These are phyloP conservation scores for Paragorgia papillata DNA, from an alignment of 92 coral and sea anemone genomes.

Conservation along the genomic window DNA sequence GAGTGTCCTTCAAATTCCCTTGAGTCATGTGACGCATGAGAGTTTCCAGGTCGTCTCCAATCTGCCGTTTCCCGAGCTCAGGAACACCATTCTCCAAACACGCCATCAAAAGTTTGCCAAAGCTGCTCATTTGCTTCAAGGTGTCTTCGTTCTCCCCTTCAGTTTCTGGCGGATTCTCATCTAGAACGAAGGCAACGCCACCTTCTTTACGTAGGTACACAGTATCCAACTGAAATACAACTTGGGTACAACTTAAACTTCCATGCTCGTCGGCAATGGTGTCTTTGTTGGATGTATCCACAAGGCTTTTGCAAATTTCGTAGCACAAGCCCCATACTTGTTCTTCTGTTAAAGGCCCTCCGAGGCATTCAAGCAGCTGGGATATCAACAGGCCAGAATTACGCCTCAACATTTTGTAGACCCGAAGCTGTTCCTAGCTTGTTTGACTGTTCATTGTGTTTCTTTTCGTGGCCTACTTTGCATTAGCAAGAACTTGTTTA, in stretches of 20 bases:
- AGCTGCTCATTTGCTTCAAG: conserved; percentile 8
- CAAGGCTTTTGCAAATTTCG: conserved; percentile 20
- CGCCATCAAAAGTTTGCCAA: conserved; percentile 1
- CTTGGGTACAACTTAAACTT: background rate
- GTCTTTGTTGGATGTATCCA: background rate
- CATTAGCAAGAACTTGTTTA: background rate
- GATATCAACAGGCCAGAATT: conserved; percentile 26
- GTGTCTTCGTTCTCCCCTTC: background rate
- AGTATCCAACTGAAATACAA: conserved; percentile 23
- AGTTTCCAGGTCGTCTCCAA: conserved; percentile 15
- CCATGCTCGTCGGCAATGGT: background rate
- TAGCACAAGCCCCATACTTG: conserved; percentile 40
- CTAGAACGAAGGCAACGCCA: conserved; percentile 6
- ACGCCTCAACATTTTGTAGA: background rate
- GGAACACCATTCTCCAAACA: conserved; percentile 11
- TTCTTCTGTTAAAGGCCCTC: conserved; percentile 26
- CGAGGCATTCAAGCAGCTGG: conserved; percentile 23
- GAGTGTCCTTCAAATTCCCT: background rate
- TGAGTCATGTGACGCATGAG: background rate
- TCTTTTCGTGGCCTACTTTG: background rate
- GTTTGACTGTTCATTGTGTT: background rate
- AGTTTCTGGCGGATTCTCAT: background rate
- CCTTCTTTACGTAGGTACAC: conserved; percentile 33
- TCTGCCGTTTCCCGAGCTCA: conserved; percentile 4
- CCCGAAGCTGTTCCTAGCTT: background rate